A percentile compares a stretch with the other conserved stretches of the same genome.
Conservation (phyloP, 2,888 invertebrate species). For the Halictus ligatus region DNA sequence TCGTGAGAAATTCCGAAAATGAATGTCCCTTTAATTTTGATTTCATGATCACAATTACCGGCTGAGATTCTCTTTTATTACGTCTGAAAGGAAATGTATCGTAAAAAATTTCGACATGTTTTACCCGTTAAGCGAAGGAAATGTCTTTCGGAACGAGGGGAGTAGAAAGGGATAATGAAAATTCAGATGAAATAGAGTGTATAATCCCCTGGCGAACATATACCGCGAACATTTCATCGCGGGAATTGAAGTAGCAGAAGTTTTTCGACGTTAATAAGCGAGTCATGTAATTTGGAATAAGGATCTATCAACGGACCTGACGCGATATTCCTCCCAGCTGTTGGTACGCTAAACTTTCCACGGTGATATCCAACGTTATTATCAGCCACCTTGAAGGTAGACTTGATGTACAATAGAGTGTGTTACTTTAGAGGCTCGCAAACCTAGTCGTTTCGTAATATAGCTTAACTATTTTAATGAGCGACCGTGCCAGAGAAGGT, state of each 20-base stretch:
- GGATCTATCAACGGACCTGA: conserved; percentile 41
- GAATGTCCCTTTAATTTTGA: not conserved
- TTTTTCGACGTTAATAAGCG: conserved; percentile 51
- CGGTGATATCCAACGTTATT: conserved; percentile 67
- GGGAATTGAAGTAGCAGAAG: conserved; percentile 42
- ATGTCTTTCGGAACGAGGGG: not conserved
- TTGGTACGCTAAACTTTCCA: conserved; percentile 64
- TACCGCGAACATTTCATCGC: not conserved
- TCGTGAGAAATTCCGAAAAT: not conserved
- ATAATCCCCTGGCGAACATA: not conserved
- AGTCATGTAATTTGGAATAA: conserved; percentile 42
- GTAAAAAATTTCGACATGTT: not conserved
- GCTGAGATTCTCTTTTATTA: not conserved
- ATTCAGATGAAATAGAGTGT: not conserved
- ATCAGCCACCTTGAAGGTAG: conserved; percentile 53
- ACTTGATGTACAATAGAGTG: conserved; percentile 67
- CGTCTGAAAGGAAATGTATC: not conserved
- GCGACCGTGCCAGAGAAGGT: conserved; percentile 65
- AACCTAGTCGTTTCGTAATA: conserved; percentile 71
- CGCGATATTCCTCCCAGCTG: conserved; percentile 57
- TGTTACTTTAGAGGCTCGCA: conserved; percentile 62
- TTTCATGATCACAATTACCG: not conserved
- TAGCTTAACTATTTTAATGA: conserved; percentile 77
- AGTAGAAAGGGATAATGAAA: not conserved
- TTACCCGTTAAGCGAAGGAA: not conserved